These are phyloP conservation scores for Lasiommata megera DNA, from an alignment of 2,888 invertebrate species.

Conservation along the genomic window DNA sequence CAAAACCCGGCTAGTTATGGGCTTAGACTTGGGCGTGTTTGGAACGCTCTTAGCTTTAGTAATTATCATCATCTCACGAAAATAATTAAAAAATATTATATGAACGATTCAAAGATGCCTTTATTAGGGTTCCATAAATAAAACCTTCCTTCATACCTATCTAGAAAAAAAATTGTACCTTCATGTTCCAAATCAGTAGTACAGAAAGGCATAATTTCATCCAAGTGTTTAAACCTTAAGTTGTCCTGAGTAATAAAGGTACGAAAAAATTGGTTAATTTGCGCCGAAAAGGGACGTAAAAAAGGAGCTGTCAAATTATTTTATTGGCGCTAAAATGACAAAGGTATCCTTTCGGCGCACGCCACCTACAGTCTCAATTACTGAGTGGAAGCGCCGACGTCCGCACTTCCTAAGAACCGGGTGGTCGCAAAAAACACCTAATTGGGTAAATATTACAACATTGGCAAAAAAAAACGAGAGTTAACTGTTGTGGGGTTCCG, in stretches of 20 bases:
- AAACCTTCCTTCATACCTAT: no score
- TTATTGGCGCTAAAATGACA: constrained; percentile 9
- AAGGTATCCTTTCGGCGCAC: constrained; percentile 7
- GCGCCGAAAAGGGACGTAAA: not conserved
- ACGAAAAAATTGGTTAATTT: not conserved
- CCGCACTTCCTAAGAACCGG: constrained; percentile 12
- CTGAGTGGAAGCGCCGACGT: not conserved
- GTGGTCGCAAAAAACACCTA: constrained; percentile 10
- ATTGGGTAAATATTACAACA: constrained; percentile 3
- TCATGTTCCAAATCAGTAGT: not conserved
- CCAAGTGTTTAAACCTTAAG: no score
- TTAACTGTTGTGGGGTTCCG: not conserved
- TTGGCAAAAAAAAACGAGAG: not conserved
- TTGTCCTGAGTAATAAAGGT: not conserved
- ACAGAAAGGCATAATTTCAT: not conserved
- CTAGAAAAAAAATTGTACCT: no score
- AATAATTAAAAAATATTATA: no score
- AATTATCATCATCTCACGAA: no score
- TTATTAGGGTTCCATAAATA: no score
- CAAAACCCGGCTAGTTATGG: no score
- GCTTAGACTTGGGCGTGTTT: no score
- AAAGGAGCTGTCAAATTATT: constrained; percentile 4
- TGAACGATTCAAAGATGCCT: no score
- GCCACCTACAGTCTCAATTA: constrained; percentile 11
- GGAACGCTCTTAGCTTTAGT: no score